A percentile compares a stretch with the other conserved stretches of the same genome.
Conservation (phyloP, 2,797 vertebrate genomes). For the Naso thynnoides region DNA sequence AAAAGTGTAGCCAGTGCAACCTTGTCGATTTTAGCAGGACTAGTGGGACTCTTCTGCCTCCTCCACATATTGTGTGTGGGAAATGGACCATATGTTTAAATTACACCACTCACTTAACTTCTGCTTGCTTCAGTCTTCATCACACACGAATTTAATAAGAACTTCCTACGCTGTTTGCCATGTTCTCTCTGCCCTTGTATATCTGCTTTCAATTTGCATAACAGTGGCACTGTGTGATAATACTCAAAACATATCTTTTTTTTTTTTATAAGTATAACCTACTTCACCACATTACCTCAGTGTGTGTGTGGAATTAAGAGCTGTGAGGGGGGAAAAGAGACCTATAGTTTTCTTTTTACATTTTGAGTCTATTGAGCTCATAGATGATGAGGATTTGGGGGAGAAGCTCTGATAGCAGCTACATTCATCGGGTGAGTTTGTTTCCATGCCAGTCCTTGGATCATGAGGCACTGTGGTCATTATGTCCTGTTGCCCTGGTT, state of each 20-base stretch:
- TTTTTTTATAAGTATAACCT: slow-evolving; percentile 44
- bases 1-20: neutral
- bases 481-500: slow-evolving; percentile 78
- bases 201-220: slow-evolving; percentile 66
- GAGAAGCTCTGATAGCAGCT: neutral
- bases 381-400: slow-evolving; percentile 10
- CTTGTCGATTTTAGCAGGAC: slow-evolving; percentile 35
- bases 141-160: slow-evolving; percentile 13
- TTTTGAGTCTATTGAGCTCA: slow-evolving; percentile 13
- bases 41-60: slow-evolving; percentile 26
- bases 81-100: slow-evolving; percentile 53
- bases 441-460: slow-evolving; percentile 55
- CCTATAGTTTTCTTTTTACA: neutral
- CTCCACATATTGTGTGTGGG: slow-evolving; percentile 43
- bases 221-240: slow-evolving; percentile 53
- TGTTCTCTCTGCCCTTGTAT: neutral
- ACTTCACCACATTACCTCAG: neutral
- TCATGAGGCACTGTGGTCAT: slow-evolving; percentile 69
- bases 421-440: slow-evolving; percentile 40
- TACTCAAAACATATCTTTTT: slow-evolving; percentile 32
- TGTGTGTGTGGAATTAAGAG: slow-evolving; percentile 3
- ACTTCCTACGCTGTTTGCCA: slow-evolving; percentile 37
- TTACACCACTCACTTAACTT: neutral
- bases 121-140: slow-evolving; percentile 11
- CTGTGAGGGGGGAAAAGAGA: neutral